Evolutionary conservation across 30 jellyfish, hydroid and myxozoan genomes (phyloP), one percentile per base, ranked within the genome.

Genomic region (Aurelia aurita): DNA sequence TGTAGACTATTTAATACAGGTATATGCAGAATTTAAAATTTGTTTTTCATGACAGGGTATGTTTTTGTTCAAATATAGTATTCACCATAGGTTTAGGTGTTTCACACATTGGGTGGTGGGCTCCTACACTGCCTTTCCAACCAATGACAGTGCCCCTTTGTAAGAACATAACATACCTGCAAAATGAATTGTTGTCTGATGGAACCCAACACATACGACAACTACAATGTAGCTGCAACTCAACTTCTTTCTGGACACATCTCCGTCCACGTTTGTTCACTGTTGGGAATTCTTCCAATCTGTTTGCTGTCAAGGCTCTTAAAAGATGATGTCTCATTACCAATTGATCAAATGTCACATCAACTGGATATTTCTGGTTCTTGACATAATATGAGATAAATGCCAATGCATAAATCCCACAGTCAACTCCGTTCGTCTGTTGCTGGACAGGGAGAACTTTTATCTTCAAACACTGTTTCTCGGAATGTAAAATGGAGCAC

Each of bases 371-470:
- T 9, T 35, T 49, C 32, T 47, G 18, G 58, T 69, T 61, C 43
- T 31, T 29, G 43, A 69, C 22, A 63, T 28, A 28, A 72, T 74
- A 54, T 18, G 18, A 63, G 31, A 51, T 51, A 26, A 74, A 74
- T 44, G 86, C 74, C 20, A 74, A 19, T 26, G 86, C 86, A 51
- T 20, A 74, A 26, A 74, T 34, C 29, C 86, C 55, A 74, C 86
- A 74, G 73, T 74, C 86, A 57, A 53, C 73, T 31, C 32, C 26
- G 60, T 49, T 57, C 25, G 47, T 25, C 43, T 74, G 86, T 32
- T 74, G 86, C 43, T 74, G 86, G 55, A 74, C 86, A 22, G 86
- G 86, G 22, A 69, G 58, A 63, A 69, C 82, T 49, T 69, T 69
- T 2, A 69, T 47, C 47, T 44, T 69, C 22, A 69, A 25, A 39